Evolutionary conservation across 2,797 vertebrate genomes (phyloP), one percentile per base, ranked within the genome.

Genomic region (Acanthis flammea): DNA sequence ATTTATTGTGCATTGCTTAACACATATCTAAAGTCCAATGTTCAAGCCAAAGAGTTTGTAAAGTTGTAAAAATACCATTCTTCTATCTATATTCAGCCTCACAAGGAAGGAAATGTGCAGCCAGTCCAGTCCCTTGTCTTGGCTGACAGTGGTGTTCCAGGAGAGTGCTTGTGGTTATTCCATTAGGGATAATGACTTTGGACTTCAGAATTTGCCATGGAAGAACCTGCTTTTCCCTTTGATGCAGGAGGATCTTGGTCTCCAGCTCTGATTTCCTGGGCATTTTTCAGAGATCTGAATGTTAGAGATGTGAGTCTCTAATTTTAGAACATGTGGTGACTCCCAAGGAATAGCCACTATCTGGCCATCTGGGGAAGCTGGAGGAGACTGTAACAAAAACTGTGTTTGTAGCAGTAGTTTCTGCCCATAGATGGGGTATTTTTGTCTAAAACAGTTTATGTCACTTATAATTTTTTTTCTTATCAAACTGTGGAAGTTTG

Each of bases 31-130:
- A 86, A 86, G 82, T 86, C 55, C 79, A 6, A n/a, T 70, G 79
- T 75, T 88, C 58, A 60, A 92, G 85, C 92, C 82, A 75, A 78
- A 89, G 68, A 25, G 54, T 85, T 92, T 89, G 65, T 73, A 71
- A 73, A 51, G 51, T 25, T 84, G 57, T 94, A 94, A 93, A 94
- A 96, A 83, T 88, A 93, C 53, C 35, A 23, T 77, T 78, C n/a
- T 57, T 48, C 4, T 44, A 12, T 66, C 81, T 92, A 10, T 86
- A 58, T 88, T 62, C 72, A 86, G 54, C 72, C 47, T 65, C 71
- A 25, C 47, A 72, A 57, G 60, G 78, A 55, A 37, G 71, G 86
- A 74, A 86, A 68, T 2, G 13, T 78, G 74, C 37, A 73, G 81
- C 9, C 53, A 63, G 57, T 33, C 24, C 51, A 10, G 28, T 17